These are phyloP conservation scores for Cyanistes caeruleus DNA, from an alignment of 2,113 vertebrate genomes.

Conservation along the genomic window DNA sequence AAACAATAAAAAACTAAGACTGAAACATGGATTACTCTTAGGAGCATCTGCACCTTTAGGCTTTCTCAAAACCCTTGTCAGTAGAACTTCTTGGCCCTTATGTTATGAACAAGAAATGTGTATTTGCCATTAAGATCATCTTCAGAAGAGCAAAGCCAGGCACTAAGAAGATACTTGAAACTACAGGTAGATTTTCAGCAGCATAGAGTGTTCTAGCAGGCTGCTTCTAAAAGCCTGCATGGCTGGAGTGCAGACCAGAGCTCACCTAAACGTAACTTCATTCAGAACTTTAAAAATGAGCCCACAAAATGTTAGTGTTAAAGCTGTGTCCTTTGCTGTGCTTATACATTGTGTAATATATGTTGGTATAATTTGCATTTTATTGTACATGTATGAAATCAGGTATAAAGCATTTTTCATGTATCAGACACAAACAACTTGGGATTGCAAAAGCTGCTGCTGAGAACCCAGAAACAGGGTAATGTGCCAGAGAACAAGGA, in stretches of 20 bases:
- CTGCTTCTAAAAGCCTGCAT: not conserved
- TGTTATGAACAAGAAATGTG: not conserved
- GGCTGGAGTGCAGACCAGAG: too few relatives aligned
- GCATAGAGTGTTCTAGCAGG: accelerated
- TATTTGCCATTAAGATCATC: not conserved
- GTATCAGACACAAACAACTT: too few relatives aligned
- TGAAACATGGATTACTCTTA: not conserved
- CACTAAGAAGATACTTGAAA: not conserved
- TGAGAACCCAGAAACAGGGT: too few relatives aligned
- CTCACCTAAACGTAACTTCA: not conserved
- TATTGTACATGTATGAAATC: too few relatives aligned
- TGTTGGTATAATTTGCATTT: too few relatives aligned
- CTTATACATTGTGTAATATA: too few relatives aligned
- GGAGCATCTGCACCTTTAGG: accelerated
- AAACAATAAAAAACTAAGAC: not conserved
- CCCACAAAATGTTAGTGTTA: not conserved
- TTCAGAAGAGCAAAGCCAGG: not conserved
- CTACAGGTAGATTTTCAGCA: not conserved
- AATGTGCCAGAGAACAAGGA: too few relatives aligned
- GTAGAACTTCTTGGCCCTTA: not conserved
- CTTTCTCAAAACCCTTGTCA: not conserved
- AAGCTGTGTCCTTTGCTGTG: not conserved
- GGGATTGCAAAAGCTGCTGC: too few relatives aligned
- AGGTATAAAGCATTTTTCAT: too few relatives aligned
- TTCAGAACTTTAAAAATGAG: not conserved